Percentiles rank a stretch among this genome's conserved stretches.
Conservation (phyloP, 2,113 vertebrate genomes). For the Thermophis baileyi region DNA sequence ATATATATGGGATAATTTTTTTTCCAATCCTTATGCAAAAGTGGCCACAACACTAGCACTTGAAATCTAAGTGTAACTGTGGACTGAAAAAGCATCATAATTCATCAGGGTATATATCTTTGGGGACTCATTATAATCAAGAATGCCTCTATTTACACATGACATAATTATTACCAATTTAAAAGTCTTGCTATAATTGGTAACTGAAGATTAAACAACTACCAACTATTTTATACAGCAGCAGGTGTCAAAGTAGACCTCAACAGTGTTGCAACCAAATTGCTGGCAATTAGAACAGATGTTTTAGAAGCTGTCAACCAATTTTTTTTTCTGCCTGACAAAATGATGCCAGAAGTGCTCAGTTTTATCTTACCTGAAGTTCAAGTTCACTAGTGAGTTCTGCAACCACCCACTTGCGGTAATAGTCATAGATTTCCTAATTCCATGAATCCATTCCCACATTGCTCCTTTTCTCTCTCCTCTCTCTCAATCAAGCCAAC, state of each 20-base stretch:
- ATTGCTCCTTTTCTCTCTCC: background rate
- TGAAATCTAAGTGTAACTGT: background rate
- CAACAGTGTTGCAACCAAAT: background rate
- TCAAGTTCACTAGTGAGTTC: background rate
- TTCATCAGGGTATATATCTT: background rate
- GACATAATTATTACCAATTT: background rate
- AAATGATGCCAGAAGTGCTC: background rate
- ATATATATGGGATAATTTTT: background rate
- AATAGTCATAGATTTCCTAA: background rate
- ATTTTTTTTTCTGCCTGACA: background rate
- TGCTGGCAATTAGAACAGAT: background rate
- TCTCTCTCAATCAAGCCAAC: background rate
- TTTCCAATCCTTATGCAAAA: background rate
- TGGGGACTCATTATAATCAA: background rate
- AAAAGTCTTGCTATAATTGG: background rate
- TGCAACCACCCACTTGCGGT: background rate
- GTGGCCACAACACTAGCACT: background rate
- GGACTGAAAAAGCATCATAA: background rate
- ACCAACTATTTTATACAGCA: background rate
- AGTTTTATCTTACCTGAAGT: background rate
- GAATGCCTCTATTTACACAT: background rate
- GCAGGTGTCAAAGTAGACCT: background rate
- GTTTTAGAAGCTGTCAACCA: background rate
- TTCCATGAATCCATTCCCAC: background rate
- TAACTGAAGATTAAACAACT: background rate